phyloP scores from a whole-genome alignment of 2,113 vertebrate species.

The Zosterops pallidus region DNA sequence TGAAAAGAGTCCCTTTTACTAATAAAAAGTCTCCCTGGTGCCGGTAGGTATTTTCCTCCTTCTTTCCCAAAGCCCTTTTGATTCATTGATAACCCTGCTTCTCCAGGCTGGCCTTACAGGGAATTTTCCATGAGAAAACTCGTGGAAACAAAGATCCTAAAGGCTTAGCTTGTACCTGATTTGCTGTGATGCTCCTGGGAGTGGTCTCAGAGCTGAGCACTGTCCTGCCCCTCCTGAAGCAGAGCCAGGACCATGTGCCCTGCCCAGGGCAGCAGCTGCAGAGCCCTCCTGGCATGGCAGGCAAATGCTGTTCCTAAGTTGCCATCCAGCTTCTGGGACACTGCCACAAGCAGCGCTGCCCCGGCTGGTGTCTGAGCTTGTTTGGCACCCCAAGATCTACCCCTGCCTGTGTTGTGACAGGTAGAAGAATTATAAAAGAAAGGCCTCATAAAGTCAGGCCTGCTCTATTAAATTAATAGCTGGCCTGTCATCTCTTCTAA shows the following conservation, averaged over 20 bases:
- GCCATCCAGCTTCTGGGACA: not conserved
- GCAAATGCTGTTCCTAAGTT: not conserved
- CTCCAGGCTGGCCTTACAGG: not conserved
- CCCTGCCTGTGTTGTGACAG: not conserved
- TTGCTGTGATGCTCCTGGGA: not conserved
- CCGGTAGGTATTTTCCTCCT: not conserved
- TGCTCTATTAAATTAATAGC: not conserved
- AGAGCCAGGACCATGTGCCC: rapidly evolving
- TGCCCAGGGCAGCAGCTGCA: rapidly evolving
- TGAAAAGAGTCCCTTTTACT: not conserved
- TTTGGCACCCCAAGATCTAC: rapidly evolving
- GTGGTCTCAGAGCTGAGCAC: not conserved
- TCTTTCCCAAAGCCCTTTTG: not conserved
- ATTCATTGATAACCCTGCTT: not conserved
- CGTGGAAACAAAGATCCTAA: not conserved
- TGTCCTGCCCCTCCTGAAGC: rapidly evolving
- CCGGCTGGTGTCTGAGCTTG: rapidly evolving
- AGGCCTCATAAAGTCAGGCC: not conserved
- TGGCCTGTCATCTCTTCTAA: not conserved
- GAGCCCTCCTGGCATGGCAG: rapidly evolving
- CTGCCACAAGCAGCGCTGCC: rapidly evolving
- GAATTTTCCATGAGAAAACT: not conserved
- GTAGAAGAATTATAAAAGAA: not conserved
- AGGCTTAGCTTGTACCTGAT: not conserved
- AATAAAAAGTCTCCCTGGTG: not conserved